phyloP scores from a whole-genome alignment of 1,140 invertebrate genomes.

The Panagrolaimus sp. region DNA sequence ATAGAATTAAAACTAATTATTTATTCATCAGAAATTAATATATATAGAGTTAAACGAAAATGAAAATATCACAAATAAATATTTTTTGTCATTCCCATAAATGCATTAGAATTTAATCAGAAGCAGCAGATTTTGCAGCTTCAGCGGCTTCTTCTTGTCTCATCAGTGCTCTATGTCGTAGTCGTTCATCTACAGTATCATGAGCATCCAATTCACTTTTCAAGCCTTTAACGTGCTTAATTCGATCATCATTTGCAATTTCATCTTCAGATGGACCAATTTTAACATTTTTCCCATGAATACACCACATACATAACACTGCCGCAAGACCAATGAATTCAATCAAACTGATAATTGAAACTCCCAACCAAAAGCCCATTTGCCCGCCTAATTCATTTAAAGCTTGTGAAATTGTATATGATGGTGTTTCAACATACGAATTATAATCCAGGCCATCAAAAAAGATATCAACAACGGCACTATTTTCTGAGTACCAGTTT shows the following conservation, averaged over 20 bases:
- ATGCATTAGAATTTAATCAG: too few species aligned
- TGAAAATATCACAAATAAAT: too few species aligned
- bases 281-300: background rate
- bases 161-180: too few species aligned
- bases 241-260: background rate
- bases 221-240: background rate
- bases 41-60: too few species aligned
- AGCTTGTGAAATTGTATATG: background rate
- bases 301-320: background rate
- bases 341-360: background rate
- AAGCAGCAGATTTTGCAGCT: too few species aligned
- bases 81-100: too few species aligned
- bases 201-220: conserved; percentile 1
- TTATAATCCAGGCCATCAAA: background rate
- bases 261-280: background rate
- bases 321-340: background rate
- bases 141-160: too few species aligned
- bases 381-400: background rate
- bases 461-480: background rate
- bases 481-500: background rate
- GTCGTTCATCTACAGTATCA: background rate
- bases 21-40: too few species aligned
- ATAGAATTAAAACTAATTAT: too few species aligned
- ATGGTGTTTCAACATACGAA: background rate
- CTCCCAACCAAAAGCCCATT: background rate